Base-by-base conservation (phyloP, 2,113 vertebrate genomes). In the Bubo bubo region DNA sequence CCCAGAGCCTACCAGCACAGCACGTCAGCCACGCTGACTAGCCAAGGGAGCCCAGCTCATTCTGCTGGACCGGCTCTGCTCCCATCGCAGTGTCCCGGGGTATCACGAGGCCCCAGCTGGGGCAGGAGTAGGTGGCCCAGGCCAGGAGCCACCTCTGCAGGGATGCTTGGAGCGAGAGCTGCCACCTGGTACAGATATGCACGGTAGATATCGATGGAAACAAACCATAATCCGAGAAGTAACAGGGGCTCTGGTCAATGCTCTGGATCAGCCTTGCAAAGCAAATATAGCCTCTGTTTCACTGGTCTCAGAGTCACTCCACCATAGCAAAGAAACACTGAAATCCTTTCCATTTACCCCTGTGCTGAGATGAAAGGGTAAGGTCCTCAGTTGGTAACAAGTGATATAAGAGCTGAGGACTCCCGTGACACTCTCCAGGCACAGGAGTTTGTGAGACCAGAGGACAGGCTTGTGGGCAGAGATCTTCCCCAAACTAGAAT, bases 41-140 rank as follows among this genome's bases (percentile, higher is more conserved):
- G 23, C 67, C 39, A 9, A 4, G 4, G 87, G 60, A 45, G 17
- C 60, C 34, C 3, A 4, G 10, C 52, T 67, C 1, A 2, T 53
- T 66, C 41, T 2, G 3, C 37, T 49, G 47, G 59, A 19, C 28
- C 2, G 1, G 28, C 14, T 34, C 64, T 63, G 27, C 39, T 59
- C 39, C 32, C 28, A 9, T 10, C 3, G 1, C 58, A 18, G 56
- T 6, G 0, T 55, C 62, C 20, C 2, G 0, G 32, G 9, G n/a
- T 53, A 24, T 13, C 14, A 2, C 11, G 1, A 67, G 39, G 26
- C 8, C 15, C 71, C 32, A 7, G 43, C 24, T 53, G 59, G 34
- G 20, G 21, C 50, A 66, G 28, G 24, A 14, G 20, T 10, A 45
- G 34, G 34, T 43, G 23, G 43, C 14, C 53, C 71, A 41, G 39